Percentiles rank a stretch among this genome's conserved stretches.
phyloP scores from a whole-genome alignment of 2,797 vertebrate species.

The Pantherophis alleghaniensis region DNA sequence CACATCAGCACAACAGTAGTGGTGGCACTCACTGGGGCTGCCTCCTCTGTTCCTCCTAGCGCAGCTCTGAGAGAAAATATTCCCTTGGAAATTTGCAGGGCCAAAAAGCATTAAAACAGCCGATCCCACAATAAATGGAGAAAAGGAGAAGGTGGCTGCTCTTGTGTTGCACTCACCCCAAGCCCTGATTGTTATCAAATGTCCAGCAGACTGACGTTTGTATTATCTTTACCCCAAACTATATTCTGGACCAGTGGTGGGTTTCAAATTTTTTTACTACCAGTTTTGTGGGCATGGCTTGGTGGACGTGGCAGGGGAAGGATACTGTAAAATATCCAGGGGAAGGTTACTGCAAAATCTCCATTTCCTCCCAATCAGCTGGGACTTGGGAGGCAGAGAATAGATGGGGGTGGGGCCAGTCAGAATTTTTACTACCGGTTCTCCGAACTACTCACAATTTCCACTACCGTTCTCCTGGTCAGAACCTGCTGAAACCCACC shows the following conservation, averaged over 20 bases:
- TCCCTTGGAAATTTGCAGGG: not conserved
- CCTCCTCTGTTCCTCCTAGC: not conserved
- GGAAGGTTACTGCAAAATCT: too few species aligned
- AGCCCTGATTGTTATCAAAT: not conserved
- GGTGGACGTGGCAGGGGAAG: too few species aligned
- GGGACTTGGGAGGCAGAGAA: too few species aligned
- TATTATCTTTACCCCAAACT: not conserved
- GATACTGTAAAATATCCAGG: too few species aligned
- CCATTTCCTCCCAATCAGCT: too few species aligned
- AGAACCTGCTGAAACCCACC: too few species aligned
- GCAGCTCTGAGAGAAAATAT: not conserved
- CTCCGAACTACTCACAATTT: too few species aligned
- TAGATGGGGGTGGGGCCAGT: too few species aligned
- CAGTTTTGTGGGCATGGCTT: too few species aligned
- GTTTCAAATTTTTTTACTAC: too few species aligned
- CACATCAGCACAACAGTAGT: not conserved
- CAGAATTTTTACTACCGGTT: too few species aligned
- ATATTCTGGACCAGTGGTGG: not conserved
- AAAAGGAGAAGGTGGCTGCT: not conserved
- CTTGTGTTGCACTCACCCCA: not conserved
- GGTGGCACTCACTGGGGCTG: not conserved
- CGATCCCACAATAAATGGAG: not conserved
- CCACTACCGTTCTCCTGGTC: too few species aligned
- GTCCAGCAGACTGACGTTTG: not conserved
- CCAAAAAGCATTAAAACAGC: not conserved